Percentiles rank a stretch among this genome's conserved stretches.
Conservation (phyloP, 2,797 vertebrate genomes). For the Coregonus ussuriensis region DNA sequence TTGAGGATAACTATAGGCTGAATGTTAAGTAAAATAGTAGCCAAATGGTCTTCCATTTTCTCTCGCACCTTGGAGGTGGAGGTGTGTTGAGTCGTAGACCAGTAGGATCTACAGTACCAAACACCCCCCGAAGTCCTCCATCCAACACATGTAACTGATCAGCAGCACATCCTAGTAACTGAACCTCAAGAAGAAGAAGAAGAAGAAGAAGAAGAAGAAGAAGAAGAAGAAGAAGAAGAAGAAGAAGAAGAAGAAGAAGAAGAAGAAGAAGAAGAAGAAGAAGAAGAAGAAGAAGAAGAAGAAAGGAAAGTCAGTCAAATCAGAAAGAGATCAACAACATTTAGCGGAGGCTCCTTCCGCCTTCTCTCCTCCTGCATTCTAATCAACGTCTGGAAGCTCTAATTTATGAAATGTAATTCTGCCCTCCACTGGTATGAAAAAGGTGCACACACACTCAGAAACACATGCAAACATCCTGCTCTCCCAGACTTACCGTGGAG, state of each 20-base stretch:
- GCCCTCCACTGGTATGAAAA: slow-evolving; percentile 95
- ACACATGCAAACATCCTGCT: slow-evolving; percentile 40
- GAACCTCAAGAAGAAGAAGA: slow-evolving; percentile 11
- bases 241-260: too few species aligned
- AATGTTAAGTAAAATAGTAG: not conserved
- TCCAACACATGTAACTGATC: not conserved
- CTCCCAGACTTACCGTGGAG: slow-evolving; percentile 24
- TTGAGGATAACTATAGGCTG: not conserved
- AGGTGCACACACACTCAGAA: slow-evolving; percentile 57
- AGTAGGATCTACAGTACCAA: not conserved
- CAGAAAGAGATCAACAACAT: slow-evolving; percentile 53
- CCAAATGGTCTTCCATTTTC: not conserved
- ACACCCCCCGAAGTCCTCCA: not conserved
- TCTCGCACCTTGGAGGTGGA: not conserved
- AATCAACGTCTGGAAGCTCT: slow-evolving; percentile 69
- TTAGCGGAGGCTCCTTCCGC: slow-evolving; percentile 28
- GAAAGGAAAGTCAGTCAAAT: slow-evolving; percentile 17
- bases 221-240: too few species aligned
- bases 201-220: not conserved
- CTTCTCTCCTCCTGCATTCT: slow-evolving; percentile 56
- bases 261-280: too few species aligned
- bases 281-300: too few species aligned
- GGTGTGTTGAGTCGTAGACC: not conserved
- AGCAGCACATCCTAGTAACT: not conserved
- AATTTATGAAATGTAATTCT: slow-evolving; percentile 95